phyloP scores from a whole-genome alignment of 2,113 vertebrate genomes.

The Hippocampus barbouri region DNA sequence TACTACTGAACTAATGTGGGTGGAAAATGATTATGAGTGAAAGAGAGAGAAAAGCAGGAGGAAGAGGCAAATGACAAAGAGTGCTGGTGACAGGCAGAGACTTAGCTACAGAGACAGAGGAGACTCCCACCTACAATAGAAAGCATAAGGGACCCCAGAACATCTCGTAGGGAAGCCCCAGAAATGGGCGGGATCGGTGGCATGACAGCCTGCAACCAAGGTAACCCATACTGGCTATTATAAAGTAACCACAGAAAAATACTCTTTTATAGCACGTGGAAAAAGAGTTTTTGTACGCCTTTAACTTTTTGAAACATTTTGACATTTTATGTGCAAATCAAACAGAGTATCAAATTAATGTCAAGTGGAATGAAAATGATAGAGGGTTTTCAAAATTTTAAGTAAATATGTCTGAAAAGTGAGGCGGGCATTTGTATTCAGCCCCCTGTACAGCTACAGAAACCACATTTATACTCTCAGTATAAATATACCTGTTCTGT shows the following conservation, averaged over 20 bases:
- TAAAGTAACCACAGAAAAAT: not conserved
- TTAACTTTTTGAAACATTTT: too few species aligned
- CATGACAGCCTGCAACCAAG: slow-evolving; percentile 71
- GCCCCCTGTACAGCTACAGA: too few species aligned
- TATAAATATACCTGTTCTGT: too few species aligned
- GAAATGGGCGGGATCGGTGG: slow-evolving; percentile 65
- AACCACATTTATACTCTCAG: too few species aligned
- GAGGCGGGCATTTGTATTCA: too few species aligned
- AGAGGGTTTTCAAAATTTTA: too few species aligned
- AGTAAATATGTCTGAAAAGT: too few species aligned
- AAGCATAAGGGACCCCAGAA: slow-evolving; percentile 73
- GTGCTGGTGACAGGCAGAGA: slow-evolving; percentile 41
- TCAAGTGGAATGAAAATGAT: too few species aligned
- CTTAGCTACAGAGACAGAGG: slow-evolving; percentile 18
- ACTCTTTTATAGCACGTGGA: too few species aligned
- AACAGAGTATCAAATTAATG: too few species aligned
- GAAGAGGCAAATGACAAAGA: not conserved
- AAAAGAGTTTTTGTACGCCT: too few species aligned
- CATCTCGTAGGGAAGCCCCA: slow-evolving; percentile 67
- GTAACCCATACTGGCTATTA: slow-evolving; percentile 59
- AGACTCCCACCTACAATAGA: slow-evolving; percentile 74
- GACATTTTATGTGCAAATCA: too few species aligned
- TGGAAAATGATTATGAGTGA: slow-evolving; percentile 38
- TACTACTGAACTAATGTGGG: slow-evolving; percentile 31
- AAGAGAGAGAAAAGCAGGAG: slow-evolving; percentile 15